These are phyloP conservation scores for Petrophora chlorosata DNA, from an alignment of 2,888 invertebrate species.

Conservation along the genomic window DNA sequence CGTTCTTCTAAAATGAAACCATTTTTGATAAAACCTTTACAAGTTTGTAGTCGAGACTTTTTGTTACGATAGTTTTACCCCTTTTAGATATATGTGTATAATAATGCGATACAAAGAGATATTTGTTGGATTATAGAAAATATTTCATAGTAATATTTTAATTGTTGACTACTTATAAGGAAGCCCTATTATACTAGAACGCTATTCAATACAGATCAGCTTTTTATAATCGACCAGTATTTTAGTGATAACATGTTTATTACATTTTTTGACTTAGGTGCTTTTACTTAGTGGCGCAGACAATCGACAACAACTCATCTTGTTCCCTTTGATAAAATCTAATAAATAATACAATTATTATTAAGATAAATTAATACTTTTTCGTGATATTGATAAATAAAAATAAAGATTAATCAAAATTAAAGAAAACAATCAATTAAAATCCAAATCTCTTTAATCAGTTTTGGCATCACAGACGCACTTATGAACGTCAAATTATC, in stretches of 20 bases:
- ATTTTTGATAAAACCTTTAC: conserved; percentile 79
- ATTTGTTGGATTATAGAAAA: conserved; percentile 58
- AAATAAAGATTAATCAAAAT: no score
- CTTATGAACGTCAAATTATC: no score
- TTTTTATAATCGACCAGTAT: conserved; percentile 64
- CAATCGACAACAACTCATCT: no score
- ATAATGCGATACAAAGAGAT: conserved; percentile 51
- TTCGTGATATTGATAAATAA: no score
- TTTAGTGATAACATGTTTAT: conserved; percentile 31
- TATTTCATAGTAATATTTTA: conserved; percentile 70
- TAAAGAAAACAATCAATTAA: no score
- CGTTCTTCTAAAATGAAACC: conserved; percentile 45
- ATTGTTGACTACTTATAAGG: conserved; percentile 82
- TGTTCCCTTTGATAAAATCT: no score
- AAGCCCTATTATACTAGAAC: conserved; percentile 53
- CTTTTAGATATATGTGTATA: conserved; percentile 58
- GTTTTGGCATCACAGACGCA: no score
- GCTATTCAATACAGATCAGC: conserved; percentile 54
- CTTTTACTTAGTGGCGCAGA: conserved; percentile 26
- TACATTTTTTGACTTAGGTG: conserved; percentile 22
- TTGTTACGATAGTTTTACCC: conserved; percentile 68
- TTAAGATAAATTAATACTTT: no score
- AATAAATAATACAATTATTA: background rate
- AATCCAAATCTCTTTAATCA: no score
- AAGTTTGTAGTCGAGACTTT: conserved; percentile 66